A percentile compares a stretch with the other conserved stretches of the same genome.
Conservation (phyloP, 1,140 invertebrate species). For the Zaprionus africanus region DNA sequence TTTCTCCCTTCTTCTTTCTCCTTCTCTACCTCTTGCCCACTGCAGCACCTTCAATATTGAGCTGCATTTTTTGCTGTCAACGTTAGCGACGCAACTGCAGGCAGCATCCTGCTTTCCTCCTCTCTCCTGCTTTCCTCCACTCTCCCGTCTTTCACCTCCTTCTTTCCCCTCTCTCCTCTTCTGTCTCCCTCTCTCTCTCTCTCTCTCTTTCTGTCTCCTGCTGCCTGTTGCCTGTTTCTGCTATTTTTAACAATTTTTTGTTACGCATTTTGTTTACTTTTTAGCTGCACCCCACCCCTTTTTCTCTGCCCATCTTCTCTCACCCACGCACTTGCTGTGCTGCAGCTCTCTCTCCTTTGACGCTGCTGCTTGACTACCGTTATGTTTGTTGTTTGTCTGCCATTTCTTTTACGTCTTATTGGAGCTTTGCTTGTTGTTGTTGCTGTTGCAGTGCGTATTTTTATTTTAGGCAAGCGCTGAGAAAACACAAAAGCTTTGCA, state of each 20-base stretch:
- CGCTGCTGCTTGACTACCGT: conserved; percentile 27
- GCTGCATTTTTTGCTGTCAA: conserved; percentile 3
- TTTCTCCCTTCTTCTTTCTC: neutral
- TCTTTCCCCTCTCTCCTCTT: neutral
- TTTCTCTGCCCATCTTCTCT: neutral
- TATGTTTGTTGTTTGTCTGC: conserved; percentile 69
- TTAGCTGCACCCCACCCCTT: conserved; percentile 11
- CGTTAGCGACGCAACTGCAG: neutral
- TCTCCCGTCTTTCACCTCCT: neutral
- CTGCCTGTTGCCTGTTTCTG: conserved; percentile 36
- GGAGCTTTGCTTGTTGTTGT: conserved; percentile 25
- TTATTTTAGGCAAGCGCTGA: conserved; percentile 74
- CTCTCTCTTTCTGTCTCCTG: neutral
- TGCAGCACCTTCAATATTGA: conserved; percentile 24
- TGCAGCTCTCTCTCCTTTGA: conserved; percentile 7
- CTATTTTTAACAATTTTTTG: conserved; percentile 58
- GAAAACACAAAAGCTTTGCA: conserved; percentile 75
- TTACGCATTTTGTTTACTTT: conserved; percentile 44
- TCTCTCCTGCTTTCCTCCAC: neutral
- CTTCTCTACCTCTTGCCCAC: conserved; percentile 1
- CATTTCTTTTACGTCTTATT: conserved; percentile 63
- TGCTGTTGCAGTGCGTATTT: conserved; percentile 48
- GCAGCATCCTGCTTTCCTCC: neutral
- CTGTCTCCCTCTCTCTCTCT: neutral
- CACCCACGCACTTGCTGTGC: neutral